A percentile compares a stretch with the other conserved stretches of the same genome.
phyloP scores from a whole-genome alignment of 2,888 invertebrate species.

The Ellobium chinense region DNA sequence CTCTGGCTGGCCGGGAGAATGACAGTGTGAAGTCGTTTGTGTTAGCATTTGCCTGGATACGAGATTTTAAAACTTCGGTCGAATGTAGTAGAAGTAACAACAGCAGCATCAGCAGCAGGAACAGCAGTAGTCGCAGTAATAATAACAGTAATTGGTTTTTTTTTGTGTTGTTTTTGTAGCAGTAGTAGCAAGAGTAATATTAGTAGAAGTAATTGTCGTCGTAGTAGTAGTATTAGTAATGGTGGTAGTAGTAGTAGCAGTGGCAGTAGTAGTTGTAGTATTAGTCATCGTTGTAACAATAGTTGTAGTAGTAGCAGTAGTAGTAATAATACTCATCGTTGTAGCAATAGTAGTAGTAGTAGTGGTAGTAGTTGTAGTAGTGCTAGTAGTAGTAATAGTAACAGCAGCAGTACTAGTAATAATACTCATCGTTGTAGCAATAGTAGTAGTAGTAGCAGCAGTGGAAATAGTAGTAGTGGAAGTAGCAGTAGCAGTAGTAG shows the following conservation, averaged over 20 bases:
- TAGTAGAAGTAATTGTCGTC: neutral
- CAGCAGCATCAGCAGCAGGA: neutral
- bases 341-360: neutral
- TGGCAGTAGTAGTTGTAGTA: neutral
- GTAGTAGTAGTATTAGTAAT: constrained; percentile 12
- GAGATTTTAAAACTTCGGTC: too few species aligned
- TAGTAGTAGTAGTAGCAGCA: constrained; percentile 11
- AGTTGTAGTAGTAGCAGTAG: neutral
- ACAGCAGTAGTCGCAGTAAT: neutral
- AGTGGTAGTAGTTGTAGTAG: constrained; percentile 10
- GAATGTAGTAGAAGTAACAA: neutral
- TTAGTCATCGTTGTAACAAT: neutral
- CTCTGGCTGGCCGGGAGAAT: too few species aligned
- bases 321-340: neutral
- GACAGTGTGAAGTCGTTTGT: too few species aligned
- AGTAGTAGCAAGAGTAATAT: neutral
- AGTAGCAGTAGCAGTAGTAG: neutral
- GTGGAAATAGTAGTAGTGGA: neutral
- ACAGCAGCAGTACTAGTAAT: constrained; percentile 1
- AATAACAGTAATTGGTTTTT: neutral
- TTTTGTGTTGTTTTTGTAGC: neutral
- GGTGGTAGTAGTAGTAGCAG: neutral
- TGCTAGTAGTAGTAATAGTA: constrained; percentile 5
- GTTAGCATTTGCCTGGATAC: too few species aligned
- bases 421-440: neutral